Evolutionary conservation across 2,888 invertebrate species (phyloP).

Genomic region (Calameuta pallipes): DNA sequence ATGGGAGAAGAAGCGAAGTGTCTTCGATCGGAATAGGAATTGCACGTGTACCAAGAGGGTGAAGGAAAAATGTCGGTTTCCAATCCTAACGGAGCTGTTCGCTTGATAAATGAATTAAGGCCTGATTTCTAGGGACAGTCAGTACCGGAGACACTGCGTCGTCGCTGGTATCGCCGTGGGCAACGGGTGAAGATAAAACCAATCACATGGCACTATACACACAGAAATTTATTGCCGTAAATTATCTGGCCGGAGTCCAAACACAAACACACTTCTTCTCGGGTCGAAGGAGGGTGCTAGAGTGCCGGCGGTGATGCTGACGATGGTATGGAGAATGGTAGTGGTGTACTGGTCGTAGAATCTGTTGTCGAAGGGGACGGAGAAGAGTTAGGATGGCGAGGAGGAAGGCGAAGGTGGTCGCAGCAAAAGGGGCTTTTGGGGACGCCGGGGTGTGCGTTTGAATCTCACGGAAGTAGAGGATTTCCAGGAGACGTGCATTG

Average conservation of each 20-base stretch:
- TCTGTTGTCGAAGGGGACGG: constrained; percentile 13
- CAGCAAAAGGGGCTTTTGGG: constrained; percentile 22
- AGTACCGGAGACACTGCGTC: neutral
- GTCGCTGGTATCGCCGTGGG: constrained; percentile 13
- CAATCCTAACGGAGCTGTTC: constrained; percentile 14
- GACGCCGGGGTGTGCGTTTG: constrained; percentile 44
- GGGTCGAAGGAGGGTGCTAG: constrained; percentile 1
- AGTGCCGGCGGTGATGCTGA: constrained; percentile 13
- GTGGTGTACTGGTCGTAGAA: neutral
- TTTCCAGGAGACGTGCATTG: constrained; percentile 57
- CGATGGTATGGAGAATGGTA: constrained; percentile 11
- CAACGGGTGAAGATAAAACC: constrained; percentile 56
- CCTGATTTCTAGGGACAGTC: constrained; percentile 50
- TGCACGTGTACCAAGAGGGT: neutral
- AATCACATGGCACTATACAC: constrained; percentile 61
- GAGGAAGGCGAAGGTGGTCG: constrained; percentile 30
- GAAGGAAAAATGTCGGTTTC: neutral
- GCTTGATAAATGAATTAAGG: constrained; percentile 49
- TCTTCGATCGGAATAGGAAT: neutral
- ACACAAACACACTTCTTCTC: constrained; percentile 61
- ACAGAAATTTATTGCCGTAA: constrained; percentile 63
- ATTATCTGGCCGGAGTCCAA: constrained; percentile 64
- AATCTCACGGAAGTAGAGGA: constrained; percentile 55
- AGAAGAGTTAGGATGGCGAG: constrained; percentile 16
- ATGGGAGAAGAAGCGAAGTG: neutral